Conservation (phyloP, 2,888 invertebrate species). For the Eupithecia tripunctaria region DNA sequence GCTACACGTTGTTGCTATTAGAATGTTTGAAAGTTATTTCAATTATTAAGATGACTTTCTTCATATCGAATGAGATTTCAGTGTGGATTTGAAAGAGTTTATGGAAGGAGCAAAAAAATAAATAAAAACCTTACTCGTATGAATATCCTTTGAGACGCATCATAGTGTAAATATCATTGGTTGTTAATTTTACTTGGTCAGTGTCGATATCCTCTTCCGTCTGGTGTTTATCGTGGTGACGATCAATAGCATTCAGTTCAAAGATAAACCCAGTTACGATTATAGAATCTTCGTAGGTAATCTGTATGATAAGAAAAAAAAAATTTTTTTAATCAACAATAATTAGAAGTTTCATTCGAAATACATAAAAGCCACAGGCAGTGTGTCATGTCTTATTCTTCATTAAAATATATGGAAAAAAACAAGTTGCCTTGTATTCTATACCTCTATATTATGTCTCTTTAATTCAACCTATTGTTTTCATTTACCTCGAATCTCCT, state of each 20-base stretch:
- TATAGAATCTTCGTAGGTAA: conserved; percentile 43
- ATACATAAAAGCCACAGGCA: background rate
- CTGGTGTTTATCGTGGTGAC: conserved; percentile 10
- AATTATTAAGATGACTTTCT: too few relatives aligned
- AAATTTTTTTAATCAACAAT: background rate
- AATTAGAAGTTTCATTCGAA: background rate
- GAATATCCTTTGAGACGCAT: conserved; percentile 50
- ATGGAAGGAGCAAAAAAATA: background rate
- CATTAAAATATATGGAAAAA: too few relatives aligned
- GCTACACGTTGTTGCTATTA: too few relatives aligned
- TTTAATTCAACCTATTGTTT: background rate
- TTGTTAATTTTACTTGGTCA: conserved; percentile 39
- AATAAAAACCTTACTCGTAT: conserved; percentile 47
- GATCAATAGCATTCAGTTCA: conserved; percentile 15
- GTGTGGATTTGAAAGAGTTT: too few relatives aligned
- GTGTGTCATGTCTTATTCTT: background rate
- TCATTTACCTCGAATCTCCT: conserved; percentile 50
- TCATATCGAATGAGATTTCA: too few relatives aligned
- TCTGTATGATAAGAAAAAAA: conserved; percentile 39
- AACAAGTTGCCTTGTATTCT: too few relatives aligned
- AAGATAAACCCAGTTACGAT: conserved; percentile 48
- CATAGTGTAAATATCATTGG: conserved; percentile 52
- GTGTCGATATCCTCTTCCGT: conserved; percentile 33
- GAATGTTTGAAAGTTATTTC: too few relatives aligned
- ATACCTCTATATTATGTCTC: too few relatives aligned